phyloP scores from a whole-genome alignment of 2,888 invertebrate genomes.

The Noctuana brunneofusca region DNA sequence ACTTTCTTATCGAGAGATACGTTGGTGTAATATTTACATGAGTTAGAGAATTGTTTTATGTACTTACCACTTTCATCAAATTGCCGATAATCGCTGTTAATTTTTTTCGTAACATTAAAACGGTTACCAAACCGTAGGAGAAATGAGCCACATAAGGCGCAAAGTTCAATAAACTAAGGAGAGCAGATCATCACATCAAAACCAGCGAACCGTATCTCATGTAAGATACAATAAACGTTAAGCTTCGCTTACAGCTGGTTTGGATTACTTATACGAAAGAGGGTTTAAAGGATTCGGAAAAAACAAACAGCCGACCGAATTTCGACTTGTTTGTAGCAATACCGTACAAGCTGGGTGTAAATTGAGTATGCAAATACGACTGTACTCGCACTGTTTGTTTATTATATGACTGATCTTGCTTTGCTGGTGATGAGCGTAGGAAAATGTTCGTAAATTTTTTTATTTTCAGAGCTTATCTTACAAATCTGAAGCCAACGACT shows the following conservation, averaged over 20 bases:
- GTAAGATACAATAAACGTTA: not conserved
- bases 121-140: too few species aligned
- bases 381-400: slow-evolving; percentile 27
- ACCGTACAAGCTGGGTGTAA: slow-evolving; percentile 20
- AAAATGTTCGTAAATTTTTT: not conserved
- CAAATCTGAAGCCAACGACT: not conserved
- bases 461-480: not conserved
- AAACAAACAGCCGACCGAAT: slow-evolving; percentile 1
- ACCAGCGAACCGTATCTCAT: not conserved
- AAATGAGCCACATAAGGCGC: not conserved
- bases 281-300: not conserved
- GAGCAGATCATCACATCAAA: slow-evolving; percentile 1
- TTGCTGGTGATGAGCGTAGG: slow-evolving; percentile 18
- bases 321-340: slow-evolving; percentile 24
- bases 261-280: not conserved
- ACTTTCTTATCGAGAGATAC: not conserved
- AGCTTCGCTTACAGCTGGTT: not conserved
- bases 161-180: not conserved
- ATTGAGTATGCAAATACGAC: slow-evolving; percentile 31
- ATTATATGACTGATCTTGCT: slow-evolving; percentile 25
- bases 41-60: not conserved
- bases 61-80: too few species aligned
- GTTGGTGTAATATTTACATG: not conserved
- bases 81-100: not conserved
- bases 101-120: too few species aligned